phyloP scores from a whole-genome alignment of 2,797 vertebrate species.

The Dromococcyx pavoninus region DNA sequence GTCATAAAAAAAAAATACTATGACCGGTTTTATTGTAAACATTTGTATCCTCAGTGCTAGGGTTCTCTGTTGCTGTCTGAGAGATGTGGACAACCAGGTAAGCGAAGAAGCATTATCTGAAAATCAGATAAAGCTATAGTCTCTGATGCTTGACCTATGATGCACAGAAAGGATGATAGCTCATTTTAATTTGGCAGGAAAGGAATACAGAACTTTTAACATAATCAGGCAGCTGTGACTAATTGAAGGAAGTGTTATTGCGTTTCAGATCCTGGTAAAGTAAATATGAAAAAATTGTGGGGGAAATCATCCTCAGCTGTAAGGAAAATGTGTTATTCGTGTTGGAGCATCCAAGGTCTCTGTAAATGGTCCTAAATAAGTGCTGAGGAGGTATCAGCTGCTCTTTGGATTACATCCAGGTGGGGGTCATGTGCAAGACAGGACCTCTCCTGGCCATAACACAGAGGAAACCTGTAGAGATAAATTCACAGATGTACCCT shows the following conservation, averaged over 20 bases:
- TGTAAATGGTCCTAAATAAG: background rate
- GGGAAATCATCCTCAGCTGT: background rate
- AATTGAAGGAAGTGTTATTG: constrained; percentile 19
- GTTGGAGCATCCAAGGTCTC: background rate
- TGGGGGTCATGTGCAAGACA: too few relatives aligned
- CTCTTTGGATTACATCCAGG: background rate
- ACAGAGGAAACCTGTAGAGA: background rate
- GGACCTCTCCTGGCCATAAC: background rate
- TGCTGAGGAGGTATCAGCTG: background rate
- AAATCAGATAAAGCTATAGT: background rate
- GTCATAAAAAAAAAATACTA: background rate
- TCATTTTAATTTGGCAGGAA: background rate
- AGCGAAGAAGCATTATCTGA: background rate
- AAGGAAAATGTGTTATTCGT: background rate
- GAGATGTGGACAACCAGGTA: background rate
- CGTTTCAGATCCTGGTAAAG: constrained; percentile 5
- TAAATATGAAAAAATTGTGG: background rate
- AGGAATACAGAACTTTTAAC: background rate
- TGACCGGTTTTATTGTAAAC: background rate
- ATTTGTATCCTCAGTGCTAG: background rate
- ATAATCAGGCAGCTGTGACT: background rate
- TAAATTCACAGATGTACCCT: background rate
- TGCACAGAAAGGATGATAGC: background rate
- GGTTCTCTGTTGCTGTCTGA: background rate
- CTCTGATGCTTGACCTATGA: background rate